Evolutionary conservation across 2,888 invertebrate genomes (phyloP).

Genomic region (Cloeon dipterum): DNA sequence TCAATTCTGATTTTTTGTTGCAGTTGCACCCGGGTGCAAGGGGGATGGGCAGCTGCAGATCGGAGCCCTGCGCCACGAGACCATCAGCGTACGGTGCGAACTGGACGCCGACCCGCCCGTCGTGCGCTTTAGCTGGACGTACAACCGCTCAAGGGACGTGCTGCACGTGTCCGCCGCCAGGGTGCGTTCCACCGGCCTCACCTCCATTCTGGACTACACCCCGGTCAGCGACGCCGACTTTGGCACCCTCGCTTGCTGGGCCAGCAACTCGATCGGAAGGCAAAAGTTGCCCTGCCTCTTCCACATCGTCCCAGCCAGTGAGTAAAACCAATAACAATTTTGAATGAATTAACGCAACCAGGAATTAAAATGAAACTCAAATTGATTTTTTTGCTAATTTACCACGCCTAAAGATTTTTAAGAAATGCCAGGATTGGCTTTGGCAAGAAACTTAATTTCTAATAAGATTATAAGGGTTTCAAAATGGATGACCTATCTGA

Average conservation of each 20-base stretch:
- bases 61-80: slow-evolving; percentile 47
- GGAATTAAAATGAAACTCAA: too few species aligned
- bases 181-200: slow-evolving; percentile 24
- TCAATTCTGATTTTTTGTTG: too few species aligned
- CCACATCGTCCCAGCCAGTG: slow-evolving; percentile 60
- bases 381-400: too few species aligned
- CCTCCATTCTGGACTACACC: slow-evolving; percentile 29
- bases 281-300: slow-evolving; percentile 63
- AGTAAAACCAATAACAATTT: too few species aligned
- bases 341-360: too few species aligned
- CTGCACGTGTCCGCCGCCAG: slow-evolving; percentile 41
- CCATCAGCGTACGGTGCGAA: slow-evolving; percentile 51
- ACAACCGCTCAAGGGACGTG: slow-evolving; percentile 53
- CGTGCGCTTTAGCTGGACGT: slow-evolving; percentile 62
- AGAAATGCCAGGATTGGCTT: too few species aligned
- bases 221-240: slow-evolving; percentile 35
- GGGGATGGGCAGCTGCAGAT: slow-evolving; percentile 46
- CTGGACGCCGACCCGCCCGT: slow-evolving; percentile 57
- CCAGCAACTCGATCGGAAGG: slow-evolving; percentile 58
- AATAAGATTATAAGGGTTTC: too few species aligned
- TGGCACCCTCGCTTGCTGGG: slow-evolving; percentile 73
- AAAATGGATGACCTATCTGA: too few species aligned
- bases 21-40: slow-evolving; percentile 58
- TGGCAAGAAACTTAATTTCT: too few species aligned
- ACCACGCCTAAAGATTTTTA: too few species aligned